phyloP scores from a whole-genome alignment of 1,140 invertebrate species.

The Pseudomyrmex cubaensis region DNA sequence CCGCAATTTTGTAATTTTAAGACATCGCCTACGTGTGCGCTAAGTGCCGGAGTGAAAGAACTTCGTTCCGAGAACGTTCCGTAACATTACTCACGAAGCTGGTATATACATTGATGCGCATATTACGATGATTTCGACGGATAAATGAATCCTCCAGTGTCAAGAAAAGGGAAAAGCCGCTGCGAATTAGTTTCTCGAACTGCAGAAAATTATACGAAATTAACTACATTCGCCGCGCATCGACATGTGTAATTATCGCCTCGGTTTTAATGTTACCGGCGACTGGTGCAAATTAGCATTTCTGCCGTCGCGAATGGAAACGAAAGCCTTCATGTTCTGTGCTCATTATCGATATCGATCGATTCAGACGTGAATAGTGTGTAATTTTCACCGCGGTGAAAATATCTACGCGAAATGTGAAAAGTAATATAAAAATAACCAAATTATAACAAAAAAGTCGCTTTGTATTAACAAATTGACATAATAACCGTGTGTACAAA shows the following conservation, averaged over 20 bases:
- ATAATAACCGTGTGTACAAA: slow-evolving; percentile 18
- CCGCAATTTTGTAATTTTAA: slow-evolving; percentile 66
- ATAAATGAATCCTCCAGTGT: slow-evolving; percentile 57
- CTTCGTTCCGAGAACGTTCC: slow-evolving; percentile 53
- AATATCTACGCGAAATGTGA: background rate
- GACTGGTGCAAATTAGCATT: slow-evolving; percentile 3
- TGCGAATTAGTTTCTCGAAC: slow-evolving; percentile 39
- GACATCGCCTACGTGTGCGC: slow-evolving; percentile 33
- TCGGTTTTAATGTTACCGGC: slow-evolving; percentile 1
- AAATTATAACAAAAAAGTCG: no score
- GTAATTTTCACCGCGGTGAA: background rate
- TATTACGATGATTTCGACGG: slow-evolving; percentile 62
- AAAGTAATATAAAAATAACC: background rate
- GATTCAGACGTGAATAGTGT: background rate
- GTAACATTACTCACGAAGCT: slow-evolving; percentile 66
- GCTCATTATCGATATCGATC: slow-evolving; percentile 2
- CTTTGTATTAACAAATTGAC: slow-evolving; percentile 4
- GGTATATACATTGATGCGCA: slow-evolving; percentile 52
- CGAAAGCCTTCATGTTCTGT: background rate
- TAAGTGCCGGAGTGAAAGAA: slow-evolving; percentile 48
- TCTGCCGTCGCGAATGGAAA: background rate
- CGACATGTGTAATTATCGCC: slow-evolving; percentile 42
- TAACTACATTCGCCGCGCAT: slow-evolving; percentile 1
- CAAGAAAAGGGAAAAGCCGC: slow-evolving; percentile 14
- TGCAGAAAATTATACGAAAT: slow-evolving; percentile 36